Percentiles rank a stretch among this genome's conserved stretches.
Evolutionary conservation across 1,140 invertebrate genomes (phyloP).

Genomic region (Druon quercuslanigerum): DNA sequence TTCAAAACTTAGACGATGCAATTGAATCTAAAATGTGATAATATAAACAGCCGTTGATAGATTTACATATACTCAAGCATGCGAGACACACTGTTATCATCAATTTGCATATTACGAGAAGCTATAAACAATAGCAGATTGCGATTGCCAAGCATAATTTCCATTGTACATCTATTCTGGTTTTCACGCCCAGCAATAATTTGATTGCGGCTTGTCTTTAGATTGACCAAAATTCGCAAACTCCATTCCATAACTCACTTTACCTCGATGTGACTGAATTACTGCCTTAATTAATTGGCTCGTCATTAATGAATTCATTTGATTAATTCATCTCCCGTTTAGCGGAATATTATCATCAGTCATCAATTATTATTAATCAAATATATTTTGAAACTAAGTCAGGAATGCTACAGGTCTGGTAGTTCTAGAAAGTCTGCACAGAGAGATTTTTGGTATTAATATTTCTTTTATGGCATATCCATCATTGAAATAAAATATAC

Average conservation of each 20-base stretch:
- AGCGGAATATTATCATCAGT: background rate
- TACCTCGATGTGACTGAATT: conserved; percentile 7
- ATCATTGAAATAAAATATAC: too few relatives aligned
- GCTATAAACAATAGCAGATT: conserved; percentile 49
- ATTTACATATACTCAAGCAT: conserved; percentile 16
- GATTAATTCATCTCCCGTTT: background rate
- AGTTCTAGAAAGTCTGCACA: too few relatives aligned
- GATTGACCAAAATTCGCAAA: conserved; percentile 22
- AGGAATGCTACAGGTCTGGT: too few relatives aligned
- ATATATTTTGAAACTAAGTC: background rate
- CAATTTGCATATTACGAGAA: conserved; percentile 52
- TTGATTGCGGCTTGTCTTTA: conserved; percentile 32
- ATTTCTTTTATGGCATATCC: too few relatives aligned
- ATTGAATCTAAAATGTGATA: conserved; percentile 15
- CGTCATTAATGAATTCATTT: conserved; percentile 2
- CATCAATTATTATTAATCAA: background rate
- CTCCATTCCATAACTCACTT: conserved; percentile 19
- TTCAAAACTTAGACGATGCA: background rate
- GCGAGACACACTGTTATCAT: conserved; percentile 45
- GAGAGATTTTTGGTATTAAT: too few relatives aligned
- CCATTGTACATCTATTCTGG: conserved; percentile 3
- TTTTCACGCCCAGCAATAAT: conserved; percentile 30
- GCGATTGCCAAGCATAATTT: conserved; percentile 40
- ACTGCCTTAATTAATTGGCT: background rate
- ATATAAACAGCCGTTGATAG: background rate